phyloP scores from a whole-genome alignment of 37 sponge, comb jelly and placozoan species.

The Amphimedon queenslandica region DNA sequence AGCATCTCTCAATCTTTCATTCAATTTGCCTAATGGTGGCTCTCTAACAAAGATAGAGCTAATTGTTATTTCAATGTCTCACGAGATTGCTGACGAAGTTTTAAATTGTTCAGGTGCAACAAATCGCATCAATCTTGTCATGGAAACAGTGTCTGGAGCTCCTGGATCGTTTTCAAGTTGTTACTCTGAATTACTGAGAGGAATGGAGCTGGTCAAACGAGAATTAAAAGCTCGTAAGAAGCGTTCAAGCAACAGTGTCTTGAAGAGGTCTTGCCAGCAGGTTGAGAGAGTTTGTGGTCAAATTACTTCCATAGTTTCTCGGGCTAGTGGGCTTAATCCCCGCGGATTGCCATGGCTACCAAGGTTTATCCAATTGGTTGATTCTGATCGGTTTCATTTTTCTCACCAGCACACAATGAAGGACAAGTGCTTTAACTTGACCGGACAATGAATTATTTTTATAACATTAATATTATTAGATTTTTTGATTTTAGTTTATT shows the following conservation, averaged over 20 bases:
- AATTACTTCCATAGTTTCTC: neutral
- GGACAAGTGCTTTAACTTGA: conserved; percentile 22
- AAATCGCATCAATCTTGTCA: conserved; percentile 23
- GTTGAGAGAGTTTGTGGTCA: conserved; percentile 2
- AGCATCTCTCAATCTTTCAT: conserved; percentile 9
- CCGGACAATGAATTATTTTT: neutral
- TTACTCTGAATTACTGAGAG: conserved; percentile 5
- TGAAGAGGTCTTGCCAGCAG: neutral
- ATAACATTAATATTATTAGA: neutral
- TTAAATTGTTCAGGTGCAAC: conserved; percentile 33
- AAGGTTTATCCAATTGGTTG: conserved; percentile 23
- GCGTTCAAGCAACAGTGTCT: neutral
- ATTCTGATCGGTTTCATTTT: conserved; percentile 21
- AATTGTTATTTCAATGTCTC: conserved; percentile 39
- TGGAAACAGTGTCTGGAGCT: conserved; percentile 1
- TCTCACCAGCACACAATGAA: conserved; percentile 35
- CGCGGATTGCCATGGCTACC: conserved; percentile 6
- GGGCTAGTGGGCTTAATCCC: neutral
- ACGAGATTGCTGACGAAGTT: conserved; percentile 59
- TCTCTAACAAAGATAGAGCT: conserved; percentile 45
- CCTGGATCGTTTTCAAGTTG: neutral
- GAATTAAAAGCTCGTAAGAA: conserved; percentile 28
- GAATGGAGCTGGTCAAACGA: conserved; percentile 26
- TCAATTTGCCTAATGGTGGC: conserved; percentile 57
- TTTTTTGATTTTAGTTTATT: neutral